phyloP scores from a whole-genome alignment of 2,888 invertebrate genomes.

The Cryptocheilus praepositus region DNA sequence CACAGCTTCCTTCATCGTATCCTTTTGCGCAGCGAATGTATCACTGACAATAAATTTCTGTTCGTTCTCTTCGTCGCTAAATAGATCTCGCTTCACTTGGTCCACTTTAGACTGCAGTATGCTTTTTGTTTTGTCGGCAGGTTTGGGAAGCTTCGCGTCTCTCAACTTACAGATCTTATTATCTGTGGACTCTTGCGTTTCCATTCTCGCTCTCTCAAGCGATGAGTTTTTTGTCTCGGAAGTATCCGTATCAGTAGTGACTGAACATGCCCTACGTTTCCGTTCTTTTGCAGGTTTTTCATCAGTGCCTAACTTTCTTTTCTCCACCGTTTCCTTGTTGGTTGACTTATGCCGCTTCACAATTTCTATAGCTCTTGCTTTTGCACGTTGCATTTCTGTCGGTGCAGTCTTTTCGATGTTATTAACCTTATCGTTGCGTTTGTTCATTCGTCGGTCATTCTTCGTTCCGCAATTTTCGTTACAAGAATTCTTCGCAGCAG shows the following conservation, averaged over 20 bases:
- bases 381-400: background rate
- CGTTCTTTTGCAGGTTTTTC: background rate
- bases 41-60: slow-evolving; percentile 37
- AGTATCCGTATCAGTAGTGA: too few relatives aligned
- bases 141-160: background rate
- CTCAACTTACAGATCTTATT: background rate
- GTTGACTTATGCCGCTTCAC: background rate
- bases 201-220: background rate
- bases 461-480: background rate
- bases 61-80: slow-evolving; percentile 67
- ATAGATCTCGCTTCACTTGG: slow-evolving; percentile 68
- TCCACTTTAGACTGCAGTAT: slow-evolving; percentile 62
- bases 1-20: background rate
- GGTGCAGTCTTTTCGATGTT: background rate
- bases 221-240: too few relatives aligned
- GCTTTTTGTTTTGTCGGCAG: slow-evolving; percentile 25
- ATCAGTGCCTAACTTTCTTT: background rate
- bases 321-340: background rate
- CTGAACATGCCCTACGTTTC: too few relatives aligned
- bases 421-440: background rate
- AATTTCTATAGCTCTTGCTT: too few relatives aligned
- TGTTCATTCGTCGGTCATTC: background rate
- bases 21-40: background rate
- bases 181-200: background rate
- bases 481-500: too few relatives aligned